Percentiles rank a stretch among this genome's conserved stretches.
phyloP scores from a whole-genome alignment of 2,888 invertebrate species.

The Heliconius aoede region DNA sequence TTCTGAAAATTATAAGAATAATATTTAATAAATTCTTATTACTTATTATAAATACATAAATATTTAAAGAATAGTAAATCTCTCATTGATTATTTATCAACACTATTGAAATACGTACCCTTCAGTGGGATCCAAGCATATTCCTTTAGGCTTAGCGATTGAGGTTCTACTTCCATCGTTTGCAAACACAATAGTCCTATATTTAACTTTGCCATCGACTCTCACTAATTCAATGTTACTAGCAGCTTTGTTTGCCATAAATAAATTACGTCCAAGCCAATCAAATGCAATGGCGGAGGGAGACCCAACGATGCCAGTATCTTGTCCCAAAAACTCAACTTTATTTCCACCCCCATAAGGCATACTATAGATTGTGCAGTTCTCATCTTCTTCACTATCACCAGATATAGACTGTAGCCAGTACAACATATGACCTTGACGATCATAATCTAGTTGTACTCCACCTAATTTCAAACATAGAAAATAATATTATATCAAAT shows the following conservation, averaged over 20 bases:
- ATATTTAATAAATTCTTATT: not conserved
- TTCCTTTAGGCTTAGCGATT: slow-evolving; percentile 93
- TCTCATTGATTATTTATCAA: not conserved
- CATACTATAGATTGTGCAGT: slow-evolving; percentile 93
- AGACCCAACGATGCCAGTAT: slow-evolving; percentile 94
- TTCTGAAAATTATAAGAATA: slow-evolving; percentile 73
- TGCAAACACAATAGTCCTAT: slow-evolving; percentile 92
- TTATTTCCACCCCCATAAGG: slow-evolving; percentile 92
- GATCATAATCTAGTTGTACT: slow-evolving; percentile 95
- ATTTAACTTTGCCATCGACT: slow-evolving; percentile 92
- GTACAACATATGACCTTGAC: slow-evolving; percentile 91
- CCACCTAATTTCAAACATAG: slow-evolving; percentile 85
- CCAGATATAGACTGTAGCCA: slow-evolving; percentile 90
- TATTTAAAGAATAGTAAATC: not conserved
- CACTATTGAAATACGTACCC: slow-evolving; percentile 85
- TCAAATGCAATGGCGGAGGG: slow-evolving; percentile 97
- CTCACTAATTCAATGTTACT: slow-evolving; percentile 95
- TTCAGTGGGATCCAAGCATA: slow-evolving; percentile 95
- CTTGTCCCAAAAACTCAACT: slow-evolving; percentile 89
- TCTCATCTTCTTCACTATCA: slow-evolving; percentile 89
- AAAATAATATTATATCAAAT: not conserved
- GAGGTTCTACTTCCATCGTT: slow-evolving; percentile 94
- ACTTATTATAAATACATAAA: not conserved
- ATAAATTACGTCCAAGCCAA: slow-evolving; percentile 97
- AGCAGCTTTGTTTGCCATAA: slow-evolving; percentile 94